Conservation (phyloP, 2,797 vertebrate species). For the Sciurus vulgaris region DNA sequence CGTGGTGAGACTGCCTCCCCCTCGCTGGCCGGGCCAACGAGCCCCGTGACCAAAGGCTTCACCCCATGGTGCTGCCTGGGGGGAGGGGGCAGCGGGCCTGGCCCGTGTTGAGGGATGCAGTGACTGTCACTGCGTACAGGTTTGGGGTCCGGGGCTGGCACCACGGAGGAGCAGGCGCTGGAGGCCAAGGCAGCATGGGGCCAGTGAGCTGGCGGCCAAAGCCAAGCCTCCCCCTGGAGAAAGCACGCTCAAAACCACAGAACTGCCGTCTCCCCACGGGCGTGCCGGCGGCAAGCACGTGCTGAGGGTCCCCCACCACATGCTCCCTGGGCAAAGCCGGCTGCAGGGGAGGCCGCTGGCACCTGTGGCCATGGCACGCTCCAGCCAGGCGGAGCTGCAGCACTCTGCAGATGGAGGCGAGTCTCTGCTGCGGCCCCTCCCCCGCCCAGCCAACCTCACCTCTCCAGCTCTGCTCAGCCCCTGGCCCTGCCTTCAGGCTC, state of each 20-base stretch:
- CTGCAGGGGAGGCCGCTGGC: no score
- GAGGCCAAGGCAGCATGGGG: not conserved
- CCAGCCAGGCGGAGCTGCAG: accelerated
- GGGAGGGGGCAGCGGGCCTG: no score
- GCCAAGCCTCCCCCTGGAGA: not conserved
- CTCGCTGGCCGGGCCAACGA: no score
- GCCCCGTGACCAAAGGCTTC: not conserved
- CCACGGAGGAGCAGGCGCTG: accelerated
- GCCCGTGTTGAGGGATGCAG: accelerated
- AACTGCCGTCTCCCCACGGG: not conserved
- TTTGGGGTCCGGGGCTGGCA: not conserved
- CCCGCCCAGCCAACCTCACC: not conserved
- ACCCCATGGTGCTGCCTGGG: not conserved
- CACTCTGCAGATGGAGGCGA: not conserved
- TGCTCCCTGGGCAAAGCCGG: not conserved
- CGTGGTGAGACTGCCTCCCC: no score
- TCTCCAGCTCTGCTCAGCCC: not conserved
- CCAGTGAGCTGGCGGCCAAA: accelerated
- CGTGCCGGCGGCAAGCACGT: accelerated
- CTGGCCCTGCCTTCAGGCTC: not conserved
- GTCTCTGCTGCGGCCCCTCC: not conserved
- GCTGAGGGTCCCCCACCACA: not conserved
- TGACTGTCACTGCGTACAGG: accelerated
- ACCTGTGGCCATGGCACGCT: accelerated
- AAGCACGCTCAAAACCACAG: not conserved